Percentiles rank a stretch among this genome's conserved stretches.
phyloP scores from a whole-genome alignment of 2,113 vertebrate genomes.

The Turdus rufiventris region DNA sequence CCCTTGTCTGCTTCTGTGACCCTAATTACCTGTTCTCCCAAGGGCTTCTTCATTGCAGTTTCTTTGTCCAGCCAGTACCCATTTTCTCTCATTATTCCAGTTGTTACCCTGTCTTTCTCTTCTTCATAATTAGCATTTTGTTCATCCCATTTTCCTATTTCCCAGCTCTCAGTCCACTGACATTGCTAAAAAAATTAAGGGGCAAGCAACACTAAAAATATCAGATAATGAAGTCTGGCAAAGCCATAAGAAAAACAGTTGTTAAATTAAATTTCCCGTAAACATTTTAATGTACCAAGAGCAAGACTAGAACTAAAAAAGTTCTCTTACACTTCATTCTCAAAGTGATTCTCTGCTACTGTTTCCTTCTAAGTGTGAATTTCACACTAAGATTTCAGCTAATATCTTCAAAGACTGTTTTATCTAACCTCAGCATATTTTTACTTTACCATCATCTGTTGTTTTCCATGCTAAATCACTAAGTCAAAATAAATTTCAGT shows the following conservation, averaged over 20 bases:
- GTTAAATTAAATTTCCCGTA: neutral
- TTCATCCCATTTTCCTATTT: neutral
- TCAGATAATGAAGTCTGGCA: neutral
- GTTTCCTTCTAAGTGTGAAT: neutral
- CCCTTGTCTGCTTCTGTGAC: neutral
- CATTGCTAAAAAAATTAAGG: neutral
- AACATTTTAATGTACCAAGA: neutral
- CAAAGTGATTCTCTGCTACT: neutral
- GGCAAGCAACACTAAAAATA: neutral
- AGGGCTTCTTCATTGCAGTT: neutral
- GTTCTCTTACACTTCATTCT: neutral
- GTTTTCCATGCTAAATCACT: neutral
- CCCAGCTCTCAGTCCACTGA: neutral
- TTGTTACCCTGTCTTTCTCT: neutral
- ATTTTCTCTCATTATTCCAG: neutral
- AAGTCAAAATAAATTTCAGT: neutral
- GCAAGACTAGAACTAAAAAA: neutral
- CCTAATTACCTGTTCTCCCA: neutral
- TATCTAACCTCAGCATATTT: neutral
- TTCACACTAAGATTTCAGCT: neutral
- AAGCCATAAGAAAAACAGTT: neutral
- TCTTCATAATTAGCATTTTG: neutral
- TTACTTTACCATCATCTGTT: neutral
- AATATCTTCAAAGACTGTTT: neutral
- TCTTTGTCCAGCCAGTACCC: conserved; percentile 11